Conservation (phyloP, 2,797 vertebrate genomes). For the Anolis apletophallus region DNA sequence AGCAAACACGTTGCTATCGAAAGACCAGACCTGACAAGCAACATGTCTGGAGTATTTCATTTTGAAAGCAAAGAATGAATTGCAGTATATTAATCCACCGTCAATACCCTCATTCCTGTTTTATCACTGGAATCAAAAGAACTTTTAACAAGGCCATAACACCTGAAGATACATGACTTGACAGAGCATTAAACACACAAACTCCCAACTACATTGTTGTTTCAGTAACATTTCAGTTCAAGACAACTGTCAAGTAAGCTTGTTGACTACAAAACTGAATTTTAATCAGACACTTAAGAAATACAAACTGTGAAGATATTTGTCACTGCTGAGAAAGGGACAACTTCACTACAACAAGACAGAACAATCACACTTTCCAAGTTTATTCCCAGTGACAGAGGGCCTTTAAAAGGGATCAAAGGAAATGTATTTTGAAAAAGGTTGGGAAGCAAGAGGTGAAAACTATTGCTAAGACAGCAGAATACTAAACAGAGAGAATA, state of each 20-base stretch:
- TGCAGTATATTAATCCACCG: fast-evolving
- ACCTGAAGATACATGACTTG: fast-evolving
- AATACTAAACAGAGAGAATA: too few species aligned
- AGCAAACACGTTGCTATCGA: fast-evolving
- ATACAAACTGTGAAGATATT: not conserved
- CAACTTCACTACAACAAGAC: not conserved
- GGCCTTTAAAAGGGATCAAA: not conserved
- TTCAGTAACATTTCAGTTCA: not conserved
- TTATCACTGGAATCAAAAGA: fast-evolving
- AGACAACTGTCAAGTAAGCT: not conserved
- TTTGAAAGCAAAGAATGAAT: not conserved
- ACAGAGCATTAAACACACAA: not conserved
- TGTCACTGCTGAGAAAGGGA: not conserved
- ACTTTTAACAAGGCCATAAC: not conserved
- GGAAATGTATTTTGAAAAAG: not conserved
- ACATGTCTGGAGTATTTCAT: not conserved
- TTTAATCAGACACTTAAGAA: not conserved
- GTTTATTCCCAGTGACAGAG: not conserved
- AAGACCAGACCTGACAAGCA: not conserved
- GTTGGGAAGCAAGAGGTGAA: not conserved
- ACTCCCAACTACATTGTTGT: not conserved
- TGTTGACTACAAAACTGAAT: not conserved
- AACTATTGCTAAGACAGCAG: not conserved
- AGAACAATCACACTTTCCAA: not conserved
- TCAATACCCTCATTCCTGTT: not conserved